Base-by-base conservation (phyloP, 2,113 vertebrate genomes). In the Polyodon spathula region DNA sequence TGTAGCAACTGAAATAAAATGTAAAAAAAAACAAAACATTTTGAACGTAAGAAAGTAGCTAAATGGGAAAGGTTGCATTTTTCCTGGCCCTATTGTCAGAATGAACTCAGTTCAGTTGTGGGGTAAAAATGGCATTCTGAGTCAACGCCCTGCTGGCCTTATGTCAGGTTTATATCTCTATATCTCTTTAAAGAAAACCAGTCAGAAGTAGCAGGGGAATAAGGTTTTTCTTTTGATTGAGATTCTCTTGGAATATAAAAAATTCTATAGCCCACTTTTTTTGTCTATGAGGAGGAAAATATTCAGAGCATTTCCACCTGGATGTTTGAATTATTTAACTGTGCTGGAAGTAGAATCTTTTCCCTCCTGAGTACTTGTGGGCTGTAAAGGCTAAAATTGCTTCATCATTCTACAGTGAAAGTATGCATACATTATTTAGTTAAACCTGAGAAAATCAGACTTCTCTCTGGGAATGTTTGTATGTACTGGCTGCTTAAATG, bases 341-440 rank as follows among this genome's bases (percentile, higher is more conserved):
- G 6, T 77, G 78, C 88, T 90, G 91, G 92, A 95, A 94, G 88
- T 78, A 84, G 86, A 84, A 86, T 58, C 83, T 84, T 86, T 83
- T 79, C 84, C 87, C 88, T 89, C 86, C 76, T 83, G 85, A 92
- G 85, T 81, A 87, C 81, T 85, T 81, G 79, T 89, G 88, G 88
- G 77, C 90, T 89, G 85, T 91, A 90, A 91, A 89, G 90, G 88
- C 89, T 88, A 89, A 89, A 93, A 93, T 94, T 92, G 90, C 93
- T 96, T 93, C 89, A 94, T 96, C 91, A 92, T 91, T 90, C 88
- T 90, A 86, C 87, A 88, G 87, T 87, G 84, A 90, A 93, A 89
- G 91, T 87, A 88, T 90, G 90, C 90, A 93, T 94, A 86, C 84
- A 93, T 95, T 96, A 96, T 97, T 95, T 88, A 94, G 89, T 84